These are phyloP conservation scores for Cliona cf. orientalis DNA, from an alignment of 37 sponge, comb jelly and placozoan genomes.

Conservation along the genomic window DNA sequence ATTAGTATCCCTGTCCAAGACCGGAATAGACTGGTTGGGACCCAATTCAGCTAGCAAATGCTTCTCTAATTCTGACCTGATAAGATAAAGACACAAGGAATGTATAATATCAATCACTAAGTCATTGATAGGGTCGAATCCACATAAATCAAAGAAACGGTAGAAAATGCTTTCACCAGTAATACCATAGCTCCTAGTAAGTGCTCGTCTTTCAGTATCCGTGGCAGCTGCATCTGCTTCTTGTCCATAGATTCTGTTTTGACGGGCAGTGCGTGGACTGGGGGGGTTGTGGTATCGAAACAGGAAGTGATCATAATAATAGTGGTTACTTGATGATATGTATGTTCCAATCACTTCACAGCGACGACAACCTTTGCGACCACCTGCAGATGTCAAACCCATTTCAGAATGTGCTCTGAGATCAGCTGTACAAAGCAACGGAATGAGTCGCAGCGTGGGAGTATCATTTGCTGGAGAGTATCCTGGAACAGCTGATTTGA, in stretches of 20 bases:
- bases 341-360: conserved; percentile 20
- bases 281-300: conserved; percentile 1
- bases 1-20: not conserved
- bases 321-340: conserved; percentile 4
- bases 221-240: conserved; percentile 11
- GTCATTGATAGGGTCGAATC: conserved; percentile 16
- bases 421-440: conserved; percentile 29
- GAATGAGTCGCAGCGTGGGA: not conserved
- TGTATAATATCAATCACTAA: conserved; percentile 14
- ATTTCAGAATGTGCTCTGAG: conserved; percentile 28
- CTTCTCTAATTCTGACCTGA: conserved; percentile 12
- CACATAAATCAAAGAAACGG: conserved; percentile 8
- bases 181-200: conserved; percentile 1
- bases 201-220: not conserved
- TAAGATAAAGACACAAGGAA: not conserved
- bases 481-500: conserved; percentile 3
- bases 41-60: conserved; percentile 16
- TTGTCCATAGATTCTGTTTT: not conserved
- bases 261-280: not conserved
- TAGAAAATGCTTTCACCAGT: conserved; percentile 26
- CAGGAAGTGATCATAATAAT: not conserved
- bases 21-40: not conserved
- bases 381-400: conserved; percentile 8
- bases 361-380: conserved; percentile 13
- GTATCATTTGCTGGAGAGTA: not conserved